Conservation (phyloP, 2,113 vertebrate species). For the Psilopsiagon aymara region DNA sequence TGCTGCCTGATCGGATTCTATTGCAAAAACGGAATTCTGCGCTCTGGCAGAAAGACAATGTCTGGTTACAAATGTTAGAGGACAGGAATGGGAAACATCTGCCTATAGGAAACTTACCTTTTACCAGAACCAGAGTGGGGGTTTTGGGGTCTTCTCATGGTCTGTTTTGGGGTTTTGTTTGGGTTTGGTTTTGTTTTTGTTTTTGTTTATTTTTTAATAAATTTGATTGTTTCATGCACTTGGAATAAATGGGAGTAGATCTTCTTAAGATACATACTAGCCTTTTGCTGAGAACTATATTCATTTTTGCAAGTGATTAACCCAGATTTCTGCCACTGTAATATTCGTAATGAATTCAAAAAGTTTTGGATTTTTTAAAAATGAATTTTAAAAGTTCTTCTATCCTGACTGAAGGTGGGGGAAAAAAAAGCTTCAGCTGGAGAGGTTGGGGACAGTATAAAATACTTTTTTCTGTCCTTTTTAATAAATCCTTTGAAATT, state of each 20-base stretch:
- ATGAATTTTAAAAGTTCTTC: neutral
- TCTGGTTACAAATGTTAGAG: neutral
- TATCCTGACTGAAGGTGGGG: neutral
- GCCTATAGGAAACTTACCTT: neutral
- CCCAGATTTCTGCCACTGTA: neutral
- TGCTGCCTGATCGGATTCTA: neutral
- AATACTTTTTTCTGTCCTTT: neutral
- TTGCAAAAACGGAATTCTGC: neutral
- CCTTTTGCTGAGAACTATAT: neutral
- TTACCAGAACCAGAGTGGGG: neutral
- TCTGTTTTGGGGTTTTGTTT: neutral
- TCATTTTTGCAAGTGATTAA: neutral
- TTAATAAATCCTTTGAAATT: neutral
- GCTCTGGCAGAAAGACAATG: neutral
- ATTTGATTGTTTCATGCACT: neutral
- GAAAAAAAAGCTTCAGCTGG: neutral
- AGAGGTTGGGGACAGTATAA: accelerated
- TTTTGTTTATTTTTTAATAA: too few species aligned
- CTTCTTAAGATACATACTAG: neutral
- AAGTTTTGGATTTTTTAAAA: neutral
- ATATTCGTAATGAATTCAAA: neutral
- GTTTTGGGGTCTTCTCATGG: neutral
- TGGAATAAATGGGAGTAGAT: neutral
- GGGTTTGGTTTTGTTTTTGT: too few species aligned
- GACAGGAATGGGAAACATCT: neutral